Percentiles rank a stretch among this genome's conserved stretches.
Evolutionary conservation across 2,888 invertebrate genomes (phyloP).

Genomic region (Argyresthia goedartella): DNA sequence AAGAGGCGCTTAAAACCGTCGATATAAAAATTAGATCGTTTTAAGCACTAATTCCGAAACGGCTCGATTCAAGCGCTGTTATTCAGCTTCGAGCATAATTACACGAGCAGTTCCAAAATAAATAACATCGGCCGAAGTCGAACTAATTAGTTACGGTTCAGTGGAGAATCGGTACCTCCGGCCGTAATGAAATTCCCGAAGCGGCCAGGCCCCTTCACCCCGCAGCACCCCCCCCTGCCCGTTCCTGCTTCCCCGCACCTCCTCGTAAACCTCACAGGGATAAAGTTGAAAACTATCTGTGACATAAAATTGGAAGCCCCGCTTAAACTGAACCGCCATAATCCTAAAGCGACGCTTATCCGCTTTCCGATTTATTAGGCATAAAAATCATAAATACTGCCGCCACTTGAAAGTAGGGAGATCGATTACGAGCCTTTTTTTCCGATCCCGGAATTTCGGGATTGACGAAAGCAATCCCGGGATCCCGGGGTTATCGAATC

Average conservation of each 20-base stretch:
- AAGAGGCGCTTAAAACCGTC: no score
- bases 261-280: not conserved
- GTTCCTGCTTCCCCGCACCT: no score
- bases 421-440: not conserved
- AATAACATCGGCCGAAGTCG: constrained; percentile 27
- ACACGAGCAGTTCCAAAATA: constrained; percentile 25
- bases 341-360: not conserved
- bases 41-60: no score
- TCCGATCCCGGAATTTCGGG: no score
- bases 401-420: no score
- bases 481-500: no score
- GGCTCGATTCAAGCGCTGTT: not conserved
- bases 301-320: not conserved
- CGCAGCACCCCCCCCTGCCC: not conserved
- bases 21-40: no score
- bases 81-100: constrained; percentile 18
- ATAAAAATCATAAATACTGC: not conserved
- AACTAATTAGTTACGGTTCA: constrained; percentile 39
- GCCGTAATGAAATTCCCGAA: constrained; percentile 39
- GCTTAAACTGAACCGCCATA: not conserved
- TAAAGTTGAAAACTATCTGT: not conserved
- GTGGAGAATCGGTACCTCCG: constrained; percentile 28
- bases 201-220: constrained; percentile 7
- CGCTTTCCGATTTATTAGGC: not conserved
- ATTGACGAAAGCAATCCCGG: no score